These are phyloP conservation scores for Oncorhynchus nerka DNA, from an alignment of 2,113 vertebrate genomes.

Conservation along the genomic window DNA sequence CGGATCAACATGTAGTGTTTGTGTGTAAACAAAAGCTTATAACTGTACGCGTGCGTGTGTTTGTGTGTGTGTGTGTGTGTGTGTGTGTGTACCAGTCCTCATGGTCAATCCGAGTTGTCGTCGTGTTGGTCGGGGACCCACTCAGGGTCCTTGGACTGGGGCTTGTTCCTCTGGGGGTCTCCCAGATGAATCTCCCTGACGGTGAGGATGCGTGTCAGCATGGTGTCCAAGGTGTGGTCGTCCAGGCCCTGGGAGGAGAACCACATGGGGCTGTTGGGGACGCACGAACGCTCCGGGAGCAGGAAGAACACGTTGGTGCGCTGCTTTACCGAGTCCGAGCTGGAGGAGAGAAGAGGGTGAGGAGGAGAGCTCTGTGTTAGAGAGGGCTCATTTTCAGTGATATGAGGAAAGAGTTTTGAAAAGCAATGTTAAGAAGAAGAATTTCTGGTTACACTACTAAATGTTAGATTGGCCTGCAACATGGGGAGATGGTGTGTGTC, in stretches of 20 bases:
- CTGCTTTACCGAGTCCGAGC: slow-evolving; percentile 94
- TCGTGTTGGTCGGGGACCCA: slow-evolving; percentile 10
- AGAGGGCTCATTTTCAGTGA: background rate
- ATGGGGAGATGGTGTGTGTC: background rate
- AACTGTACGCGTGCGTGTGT: too few relatives aligned
- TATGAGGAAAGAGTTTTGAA: too few relatives aligned
- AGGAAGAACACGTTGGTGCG: slow-evolving; percentile 95
- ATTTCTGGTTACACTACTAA: too few relatives aligned
- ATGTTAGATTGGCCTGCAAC: too few relatives aligned
- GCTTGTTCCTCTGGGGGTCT: slow-evolving; percentile 65
- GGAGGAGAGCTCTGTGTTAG: too few relatives aligned
- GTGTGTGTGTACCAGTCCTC: background rate
- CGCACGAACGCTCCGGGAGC: slow-evolving; percentile 92
- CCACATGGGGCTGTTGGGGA: slow-evolving; percentile 96
- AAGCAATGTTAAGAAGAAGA: too few relatives aligned
- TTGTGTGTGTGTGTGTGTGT: too few relatives aligned
- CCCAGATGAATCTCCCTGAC: slow-evolving; percentile 89
- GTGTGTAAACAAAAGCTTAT: too few relatives aligned
- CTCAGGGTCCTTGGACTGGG: too few relatives aligned
- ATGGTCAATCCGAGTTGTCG: slow-evolving; percentile 49
- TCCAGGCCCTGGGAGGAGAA: slow-evolving; percentile 90
- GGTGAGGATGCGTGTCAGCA: slow-evolving; percentile 91
- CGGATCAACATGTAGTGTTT: too few relatives aligned
- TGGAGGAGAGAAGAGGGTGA: slow-evolving; percentile 49
- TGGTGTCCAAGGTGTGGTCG: slow-evolving; percentile 88